These are phyloP conservation scores for Battus philenor DNA, from an alignment of 1,140 invertebrate species.

Conservation along the genomic window DNA sequence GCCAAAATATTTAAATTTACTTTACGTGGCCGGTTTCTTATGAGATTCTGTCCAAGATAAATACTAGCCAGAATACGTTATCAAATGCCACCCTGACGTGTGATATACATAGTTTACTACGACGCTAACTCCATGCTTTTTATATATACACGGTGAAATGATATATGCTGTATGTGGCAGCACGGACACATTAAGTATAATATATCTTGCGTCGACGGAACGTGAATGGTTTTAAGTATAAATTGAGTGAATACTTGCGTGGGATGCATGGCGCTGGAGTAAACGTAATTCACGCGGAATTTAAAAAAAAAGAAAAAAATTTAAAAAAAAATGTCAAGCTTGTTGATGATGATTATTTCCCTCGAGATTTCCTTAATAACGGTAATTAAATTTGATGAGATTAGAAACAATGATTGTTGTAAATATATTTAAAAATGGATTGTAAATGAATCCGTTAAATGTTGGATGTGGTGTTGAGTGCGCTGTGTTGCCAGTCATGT, in stretches of 20 bases:
- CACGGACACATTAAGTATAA: background rate
- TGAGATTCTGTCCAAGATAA: constrained; percentile 43
- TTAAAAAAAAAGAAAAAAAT: constrained; percentile 19
- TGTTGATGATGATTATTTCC: constrained; percentile 26
- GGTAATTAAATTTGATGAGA: constrained; percentile 21
- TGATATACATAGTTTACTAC: constrained; percentile 5
- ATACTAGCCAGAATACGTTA: constrained; percentile 16
- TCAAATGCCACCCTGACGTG: constrained; percentile 1
- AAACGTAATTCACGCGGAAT: constrained; percentile 11
- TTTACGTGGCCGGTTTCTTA: constrained; percentile 34
- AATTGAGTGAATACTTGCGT: background rate
- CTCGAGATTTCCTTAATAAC: constrained; percentile 16
- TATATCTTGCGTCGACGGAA: constrained; percentile 5
- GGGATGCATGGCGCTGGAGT: constrained; percentile 6
- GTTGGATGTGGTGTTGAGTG: constrained; percentile 18
- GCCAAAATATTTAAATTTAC: constrained; percentile 18
- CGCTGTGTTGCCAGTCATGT: constrained; percentile 9
- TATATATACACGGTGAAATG: constrained; percentile 9
- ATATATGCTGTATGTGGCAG: background rate
- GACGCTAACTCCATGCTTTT: constrained; percentile 5
- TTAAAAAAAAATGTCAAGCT: constrained; percentile 17
- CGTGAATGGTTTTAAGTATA: constrained; percentile 6
- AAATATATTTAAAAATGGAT: constrained; percentile 35
- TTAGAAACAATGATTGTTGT: constrained; percentile 46
- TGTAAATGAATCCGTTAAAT: constrained; percentile 13